phyloP scores from a whole-genome alignment of 2,888 invertebrate genomes.

The Dolichomitus sp. region DNA sequence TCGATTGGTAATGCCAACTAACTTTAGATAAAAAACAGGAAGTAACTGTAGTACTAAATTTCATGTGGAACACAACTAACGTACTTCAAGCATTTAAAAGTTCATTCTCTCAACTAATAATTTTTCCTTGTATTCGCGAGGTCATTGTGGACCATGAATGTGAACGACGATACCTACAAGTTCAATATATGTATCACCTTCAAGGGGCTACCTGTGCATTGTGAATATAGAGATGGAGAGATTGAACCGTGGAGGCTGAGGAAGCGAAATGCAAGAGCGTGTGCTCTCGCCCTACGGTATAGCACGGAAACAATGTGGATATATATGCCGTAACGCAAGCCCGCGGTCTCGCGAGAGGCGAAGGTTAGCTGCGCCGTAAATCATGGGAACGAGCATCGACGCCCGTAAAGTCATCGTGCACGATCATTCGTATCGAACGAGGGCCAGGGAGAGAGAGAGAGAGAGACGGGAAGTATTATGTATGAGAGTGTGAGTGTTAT shows the following conservation, averaged over 20 bases:
- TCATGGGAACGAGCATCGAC: conserved; percentile 84
- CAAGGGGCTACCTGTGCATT: conserved; percentile 13
- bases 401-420: conserved; percentile 83
- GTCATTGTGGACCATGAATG: too few species aligned
- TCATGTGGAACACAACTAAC: too few species aligned
- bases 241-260: conserved; percentile 12
- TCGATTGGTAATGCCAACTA: too few species aligned
- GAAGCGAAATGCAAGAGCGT: conserved; percentile 29
- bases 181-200: not conserved
- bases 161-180: not conserved
- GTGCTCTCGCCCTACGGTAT: conserved; percentile 25
- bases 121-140: too few species aligned
- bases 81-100: too few species aligned
- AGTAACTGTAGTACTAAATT: too few species aligned
- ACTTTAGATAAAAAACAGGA: too few species aligned
- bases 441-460: conserved; percentile 56
- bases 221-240: conserved; percentile 1
- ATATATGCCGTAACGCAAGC: conserved; percentile 71
- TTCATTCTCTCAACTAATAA: too few species aligned
- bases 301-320: conserved; percentile 63
- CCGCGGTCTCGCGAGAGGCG: conserved; percentile 71
- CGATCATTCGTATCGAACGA: conserved; percentile 79
- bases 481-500: conserved; percentile 23
- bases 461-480: conserved; percentile 39
- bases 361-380: conserved; percentile 83